A percentile compares a stretch with the other conserved stretches of the same genome.
Evolutionary conservation across 2,113 vertebrate species (phyloP).

Genomic region (Oncorhynchus gorbuscha): DNA sequence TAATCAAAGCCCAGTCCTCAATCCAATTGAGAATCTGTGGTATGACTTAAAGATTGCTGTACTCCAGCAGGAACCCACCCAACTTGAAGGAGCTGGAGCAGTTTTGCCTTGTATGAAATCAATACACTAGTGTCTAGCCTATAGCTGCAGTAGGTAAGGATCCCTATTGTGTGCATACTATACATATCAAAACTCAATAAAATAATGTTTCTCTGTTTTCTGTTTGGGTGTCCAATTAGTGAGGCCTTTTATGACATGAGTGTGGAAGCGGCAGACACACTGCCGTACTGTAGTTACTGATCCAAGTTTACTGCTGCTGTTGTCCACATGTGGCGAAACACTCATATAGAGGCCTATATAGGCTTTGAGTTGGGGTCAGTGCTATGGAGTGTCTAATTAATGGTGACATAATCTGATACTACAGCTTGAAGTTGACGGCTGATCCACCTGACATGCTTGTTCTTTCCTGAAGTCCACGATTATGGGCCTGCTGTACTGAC

Average conservation of each 20-base stretch:
- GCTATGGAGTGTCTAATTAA: constrained; percentile 61
- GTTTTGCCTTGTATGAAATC: too few relatives aligned
- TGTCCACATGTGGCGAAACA: constrained; percentile 37
- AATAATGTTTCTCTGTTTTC: constrained; percentile 59
- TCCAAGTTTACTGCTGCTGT: constrained; percentile 68
- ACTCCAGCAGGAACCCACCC: too few relatives aligned
- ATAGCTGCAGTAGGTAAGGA: too few relatives aligned
- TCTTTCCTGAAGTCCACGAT: constrained; percentile 59
- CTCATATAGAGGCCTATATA: too few relatives aligned
- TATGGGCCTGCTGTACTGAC: constrained; percentile 58
- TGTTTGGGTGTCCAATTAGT: constrained; percentile 73
- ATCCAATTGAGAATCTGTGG: too few relatives aligned
- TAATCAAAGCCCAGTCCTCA: too few relatives aligned
- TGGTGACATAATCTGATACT: constrained; percentile 73
- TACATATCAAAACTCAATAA: constrained; percentile 57
- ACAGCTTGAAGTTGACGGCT: constrained; percentile 72
- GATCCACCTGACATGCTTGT: constrained; percentile 65
- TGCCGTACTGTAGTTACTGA: constrained; percentile 64
- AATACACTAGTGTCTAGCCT: constrained; percentile 20
- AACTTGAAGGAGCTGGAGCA: too few relatives aligned
- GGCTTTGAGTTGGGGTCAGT: too few relatives aligned
- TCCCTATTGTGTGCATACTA: constrained; percentile 13
- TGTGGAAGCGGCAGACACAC: constrained; percentile 30
- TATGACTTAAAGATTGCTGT: too few relatives aligned
- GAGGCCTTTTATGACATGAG: constrained; percentile 72